These are phyloP conservation scores for Psittacula echo DNA, from an alignment of 2,797 vertebrate species.

Conservation along the genomic window DNA sequence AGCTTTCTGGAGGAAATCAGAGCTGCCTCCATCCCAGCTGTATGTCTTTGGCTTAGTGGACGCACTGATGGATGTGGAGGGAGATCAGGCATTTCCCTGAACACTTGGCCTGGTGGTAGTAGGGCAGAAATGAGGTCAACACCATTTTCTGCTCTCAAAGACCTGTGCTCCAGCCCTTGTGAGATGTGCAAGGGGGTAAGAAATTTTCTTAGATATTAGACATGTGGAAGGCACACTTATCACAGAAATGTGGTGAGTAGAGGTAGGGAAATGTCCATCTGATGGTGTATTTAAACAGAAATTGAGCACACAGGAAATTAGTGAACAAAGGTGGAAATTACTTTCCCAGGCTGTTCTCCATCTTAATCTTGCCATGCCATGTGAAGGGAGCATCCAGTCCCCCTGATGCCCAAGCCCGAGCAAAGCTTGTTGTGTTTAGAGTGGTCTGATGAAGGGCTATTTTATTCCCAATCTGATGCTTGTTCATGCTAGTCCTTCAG, in stretches of 20 bases:
- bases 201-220: not conserved
- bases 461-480: not conserved
- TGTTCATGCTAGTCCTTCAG: not conserved
- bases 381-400: not conserved
- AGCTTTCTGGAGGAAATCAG: not conserved
- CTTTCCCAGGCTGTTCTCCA: not conserved
- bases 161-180: not conserved
- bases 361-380: not conserved
- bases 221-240: not conserved
- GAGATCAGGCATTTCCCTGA: not conserved
- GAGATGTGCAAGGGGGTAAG: not conserved
- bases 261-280: not conserved
- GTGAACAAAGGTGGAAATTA: not conserved
- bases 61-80: not conserved
- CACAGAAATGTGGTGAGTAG: not conserved
- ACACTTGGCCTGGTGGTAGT: not conserved
- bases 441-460: not conserved
- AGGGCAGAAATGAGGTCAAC: not conserved
- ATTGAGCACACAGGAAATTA: not conserved
- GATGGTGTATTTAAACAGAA: not conserved
- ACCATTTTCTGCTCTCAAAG: not conserved
- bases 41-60: not conserved
- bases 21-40: not conserved
- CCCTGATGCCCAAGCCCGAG: slow-evolving; percentile 23
- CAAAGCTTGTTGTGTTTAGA: slow-evolving; percentile 38